Evolutionary conservation across 2,797 vertebrate species (phyloP), one percentile per base, ranked within the genome.

Genomic region (Alcedo quadribrachys): DNA sequence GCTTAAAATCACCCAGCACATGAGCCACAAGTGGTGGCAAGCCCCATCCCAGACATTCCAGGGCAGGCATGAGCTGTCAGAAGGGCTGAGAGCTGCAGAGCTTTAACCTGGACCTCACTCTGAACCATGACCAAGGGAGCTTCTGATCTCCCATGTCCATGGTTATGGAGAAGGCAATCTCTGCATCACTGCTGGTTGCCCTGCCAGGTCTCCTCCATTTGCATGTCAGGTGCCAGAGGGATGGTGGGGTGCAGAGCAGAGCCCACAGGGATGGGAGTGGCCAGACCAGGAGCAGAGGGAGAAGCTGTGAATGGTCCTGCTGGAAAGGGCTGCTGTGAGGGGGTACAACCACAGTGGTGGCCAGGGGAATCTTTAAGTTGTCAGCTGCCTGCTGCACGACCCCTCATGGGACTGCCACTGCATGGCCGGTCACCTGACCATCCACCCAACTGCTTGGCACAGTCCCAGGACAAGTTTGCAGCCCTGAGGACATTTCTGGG

Each of bases 351-450:
- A 32, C 5, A 2, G 30, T 5, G 21, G 13, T 33, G 19, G 37
- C 16, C 20, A 17, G 5, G 12, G 43, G 6, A 57, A 55, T 32
- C 22, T 40, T 63, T 12, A 1, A 13, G 57, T 3, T 74, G 55
- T 11, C 46, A 66, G 55, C n/a, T 58, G 14, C n/a, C 53, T 6
- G 1, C 42, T 60, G 40, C 33, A 37, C 57, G 15, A 16, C 37
- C 4, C 66, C 21, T 27, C n/a, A 8, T 0, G 1, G 11, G 27
- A 24, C 24, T 67, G 55, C 17, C 30, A 11, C 46, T 1, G 0
- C 3, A 0, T 25, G 21, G 27, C 35, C 25, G 43, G 15, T 37
- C 5, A 0, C 48, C 25, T 15, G 0, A 24, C 21, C 37, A 28
- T 46, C 22, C 4, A 2, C n/a, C 42, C 27, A 22, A 37, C 21